These are phyloP conservation scores for Cricetomys ansorgei DNA, from an alignment of 2,113 vertebrate species.

Conservation along the genomic window DNA sequence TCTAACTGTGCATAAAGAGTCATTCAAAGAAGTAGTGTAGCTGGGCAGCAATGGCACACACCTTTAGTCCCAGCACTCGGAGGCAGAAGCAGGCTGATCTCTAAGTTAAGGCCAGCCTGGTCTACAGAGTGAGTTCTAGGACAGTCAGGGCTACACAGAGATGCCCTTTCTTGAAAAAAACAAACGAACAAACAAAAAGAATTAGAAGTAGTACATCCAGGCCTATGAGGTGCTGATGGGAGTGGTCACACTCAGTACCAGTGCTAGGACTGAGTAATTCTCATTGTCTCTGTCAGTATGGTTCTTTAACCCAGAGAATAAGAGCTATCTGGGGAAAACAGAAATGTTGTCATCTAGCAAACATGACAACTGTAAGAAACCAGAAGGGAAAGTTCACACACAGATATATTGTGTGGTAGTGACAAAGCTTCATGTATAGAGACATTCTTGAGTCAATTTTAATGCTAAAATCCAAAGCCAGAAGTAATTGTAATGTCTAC, in stretches of 20 bases:
- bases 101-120: too few species aligned
- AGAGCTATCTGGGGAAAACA: too few species aligned
- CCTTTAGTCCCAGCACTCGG: too few species aligned
- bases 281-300: background rate
- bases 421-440: background rate
- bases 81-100: too few species aligned
- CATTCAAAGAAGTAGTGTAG: background rate
- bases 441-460: conserved; percentile 2
- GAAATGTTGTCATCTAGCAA: background rate
- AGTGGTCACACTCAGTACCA: background rate
- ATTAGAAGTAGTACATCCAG: background rate
- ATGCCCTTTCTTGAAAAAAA: too few species aligned
- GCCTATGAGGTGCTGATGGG: background rate
- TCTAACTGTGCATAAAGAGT: background rate
- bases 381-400: background rate
- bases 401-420: too few species aligned
- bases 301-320: background rate
- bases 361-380: background rate
- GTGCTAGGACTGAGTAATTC: background rate
- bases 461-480: conserved; percentile 14
- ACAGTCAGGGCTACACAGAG: too few species aligned
- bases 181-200: too few species aligned
- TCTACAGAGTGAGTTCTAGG: too few species aligned
- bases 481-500: background rate
- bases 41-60: too few species aligned